A percentile compares a stretch with the other conserved stretches of the same genome.
These are phyloP conservation scores for Vidua macroura DNA, from an alignment of 2,113 vertebrate species.

Conservation along the genomic window DNA sequence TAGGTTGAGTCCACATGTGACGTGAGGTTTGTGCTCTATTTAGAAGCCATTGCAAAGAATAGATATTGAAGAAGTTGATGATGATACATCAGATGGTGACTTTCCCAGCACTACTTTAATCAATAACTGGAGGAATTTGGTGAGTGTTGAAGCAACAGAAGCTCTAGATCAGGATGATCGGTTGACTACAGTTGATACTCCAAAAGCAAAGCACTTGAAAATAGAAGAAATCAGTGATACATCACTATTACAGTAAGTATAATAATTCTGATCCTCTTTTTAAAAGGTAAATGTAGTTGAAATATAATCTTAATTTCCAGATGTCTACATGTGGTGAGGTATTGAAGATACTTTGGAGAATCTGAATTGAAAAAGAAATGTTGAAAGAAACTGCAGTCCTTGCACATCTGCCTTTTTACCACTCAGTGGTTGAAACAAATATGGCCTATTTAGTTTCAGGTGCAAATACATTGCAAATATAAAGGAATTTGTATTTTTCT, in stretches of 20 bases:
- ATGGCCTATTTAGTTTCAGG: background rate
- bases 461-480: background rate
- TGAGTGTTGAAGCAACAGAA: background rate
- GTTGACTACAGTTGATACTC: slow-evolving; percentile 58
- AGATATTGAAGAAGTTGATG: slow-evolving; percentile 86
- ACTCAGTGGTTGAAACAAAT: background rate
- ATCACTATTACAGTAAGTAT: slow-evolving; percentile 64
- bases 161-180: slow-evolving; percentile 36
- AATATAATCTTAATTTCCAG: background rate
- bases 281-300: background rate
- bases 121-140: background rate
- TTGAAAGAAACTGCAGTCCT: background rate
- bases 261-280: background rate
- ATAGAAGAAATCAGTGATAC: slow-evolving; percentile 82
- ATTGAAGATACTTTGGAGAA: background rate
- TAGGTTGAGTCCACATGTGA: background rate
- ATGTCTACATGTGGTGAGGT: background rate
- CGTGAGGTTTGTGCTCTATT: background rate
- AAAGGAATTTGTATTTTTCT: background rate
- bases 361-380: background rate
- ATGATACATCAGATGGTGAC: slow-evolving; percentile 48
- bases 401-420: background rate
- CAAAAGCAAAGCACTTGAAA: slow-evolving; percentile 88
- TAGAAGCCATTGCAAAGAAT: slow-evolving; percentile 88
- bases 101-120: background rate